Evolutionary conservation across 1,140 invertebrate species (phyloP), one percentile per base, ranked within the genome.

Genomic region (Atta colombica): DNA sequence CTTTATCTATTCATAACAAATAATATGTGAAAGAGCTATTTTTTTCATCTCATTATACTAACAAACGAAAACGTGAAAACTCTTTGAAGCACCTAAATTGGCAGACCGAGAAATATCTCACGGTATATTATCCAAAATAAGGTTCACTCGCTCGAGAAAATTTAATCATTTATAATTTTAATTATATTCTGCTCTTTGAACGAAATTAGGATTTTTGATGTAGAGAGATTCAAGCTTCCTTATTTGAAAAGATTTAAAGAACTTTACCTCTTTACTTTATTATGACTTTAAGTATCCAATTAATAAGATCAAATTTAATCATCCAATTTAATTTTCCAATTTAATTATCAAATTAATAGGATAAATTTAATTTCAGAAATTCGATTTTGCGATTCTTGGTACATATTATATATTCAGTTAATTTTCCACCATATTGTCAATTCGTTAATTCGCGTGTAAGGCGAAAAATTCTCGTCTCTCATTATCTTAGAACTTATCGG

Each of bases 401-500:
- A 60, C 3, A 12, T 51, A 69, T 39, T 31, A 6, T 61, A 25
- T 2, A 39, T 35, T 53, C 18, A 16, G 31, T 55, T 69, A 60
- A 55, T 69, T 18, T 69, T 53, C 21, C 21, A 7, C 2, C 0
- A 1, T 55, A 28, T 58, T 39, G 18, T 16, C 18, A 71, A 69
- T 69, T 25, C 31, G 21, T 55, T 71, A 25, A 81, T 39, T 60
- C 8, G 18, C 77, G 3, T 10, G 18, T 16, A 58, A 14, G 25
- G 25, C 39, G 58, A 65, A 51, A 53, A 51, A 60, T 28, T 86
- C 80, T 87, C 85, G 75, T 68, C 31, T 68, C 74, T 75, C 75
- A 65, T 77, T 88, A 58, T 61, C 60, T n/a, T 87, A 78, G 51
- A 72, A 90, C 81, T 81, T 77, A 87, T 61, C 60, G 53, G 84